Evolutionary conservation across 2,888 invertebrate genomes (phyloP), one percentile per base, ranked within the genome.

Genomic region (Scaeva pyrastri): DNA sequence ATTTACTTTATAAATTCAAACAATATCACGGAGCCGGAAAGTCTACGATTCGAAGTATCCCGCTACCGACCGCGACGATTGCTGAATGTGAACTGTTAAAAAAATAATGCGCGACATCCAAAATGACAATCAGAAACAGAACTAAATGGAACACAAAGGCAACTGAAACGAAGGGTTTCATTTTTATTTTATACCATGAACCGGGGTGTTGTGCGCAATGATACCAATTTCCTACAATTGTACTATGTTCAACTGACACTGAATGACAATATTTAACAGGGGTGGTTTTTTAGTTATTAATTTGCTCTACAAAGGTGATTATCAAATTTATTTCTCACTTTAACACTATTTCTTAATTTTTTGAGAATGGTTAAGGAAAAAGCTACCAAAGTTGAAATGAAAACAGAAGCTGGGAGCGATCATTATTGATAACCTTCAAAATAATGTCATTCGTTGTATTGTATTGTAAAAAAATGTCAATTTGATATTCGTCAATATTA

Each of bases 11-110:
- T 75, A 36, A 43, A 41, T 64, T 74, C 74, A 48, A 70, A 70
- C 55, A 43, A 70, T 39, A 74, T 64, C 43, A 45, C 48, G 26
- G 66, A 66, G 66, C 66, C 66, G 31, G 48, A 23, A 23, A 39
- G 60, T 26, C 58, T 36, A 45, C 72, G 62, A 58, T 64, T 52
- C 64, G 50, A 16, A 55, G 16, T 74, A 84, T 45, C 36, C 72
- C 80, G 71, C 75, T 75, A 64, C 58, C 80, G 80, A n/a, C n/a
- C n/a, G n/a, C n/a, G n/a, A 41, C 75, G 71, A 80, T 60, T 72
- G 75, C 60, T 80, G 19, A 48, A 31, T 80, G 60, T 50, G 66
- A 68, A 68, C 64, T 64, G 43, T 16, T 4, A 14, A 31, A 16
- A 16, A 64, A 48, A 45, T 12, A 16, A 45, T 45, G 16, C 52